Percentiles rank a stretch among this genome's conserved stretches.
phyloP scores from a whole-genome alignment of 1,140 invertebrate genomes.

The Trachymyrmex septentrionalis region DNA sequence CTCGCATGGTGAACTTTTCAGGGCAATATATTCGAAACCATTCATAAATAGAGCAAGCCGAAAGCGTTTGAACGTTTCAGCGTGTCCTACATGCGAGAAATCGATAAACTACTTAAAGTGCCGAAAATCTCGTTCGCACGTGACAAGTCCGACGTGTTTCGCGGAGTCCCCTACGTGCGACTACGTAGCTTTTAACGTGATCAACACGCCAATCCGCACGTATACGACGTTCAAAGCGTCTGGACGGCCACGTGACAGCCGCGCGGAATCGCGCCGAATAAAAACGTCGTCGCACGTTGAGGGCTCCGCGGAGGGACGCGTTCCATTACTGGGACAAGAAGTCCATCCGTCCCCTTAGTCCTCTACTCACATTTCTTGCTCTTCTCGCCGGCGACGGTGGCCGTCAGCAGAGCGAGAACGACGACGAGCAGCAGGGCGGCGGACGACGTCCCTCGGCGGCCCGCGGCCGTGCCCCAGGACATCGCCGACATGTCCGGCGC shows the following conservation, averaged over 20 bases:
- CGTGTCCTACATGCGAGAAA: neutral
- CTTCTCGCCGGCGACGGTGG: slow-evolving; percentile 76
- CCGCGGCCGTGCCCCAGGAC: slow-evolving; percentile 69
- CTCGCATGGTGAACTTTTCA: neutral
- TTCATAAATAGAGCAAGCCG: neutral
- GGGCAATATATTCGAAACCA: neutral
- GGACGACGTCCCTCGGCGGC: slow-evolving; percentile 46
- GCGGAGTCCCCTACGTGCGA: neutral
- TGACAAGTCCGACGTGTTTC: neutral
- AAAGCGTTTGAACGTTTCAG: neutral
- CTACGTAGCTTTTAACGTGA: neutral
- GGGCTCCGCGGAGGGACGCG: neutral
- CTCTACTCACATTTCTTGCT: slow-evolving; percentile 82
- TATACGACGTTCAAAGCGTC: neutral
- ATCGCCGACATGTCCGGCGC: slow-evolving; percentile 78
- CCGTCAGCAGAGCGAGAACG: slow-evolving; percentile 70
- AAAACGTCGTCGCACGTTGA: too few relatives aligned
- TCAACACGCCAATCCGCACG: neutral
- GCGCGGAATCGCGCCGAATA: slow-evolving; percentile 6
- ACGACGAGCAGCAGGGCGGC: slow-evolving; percentile 37
- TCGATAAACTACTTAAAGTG: neutral
- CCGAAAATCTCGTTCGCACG: neutral
- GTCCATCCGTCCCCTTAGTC: neutral
- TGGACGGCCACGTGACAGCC: slow-evolving; percentile 23
- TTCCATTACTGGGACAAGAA: neutral